Conservation (phyloP, 2,888 invertebrate species). For the Cataglyphis albicans region DNA sequence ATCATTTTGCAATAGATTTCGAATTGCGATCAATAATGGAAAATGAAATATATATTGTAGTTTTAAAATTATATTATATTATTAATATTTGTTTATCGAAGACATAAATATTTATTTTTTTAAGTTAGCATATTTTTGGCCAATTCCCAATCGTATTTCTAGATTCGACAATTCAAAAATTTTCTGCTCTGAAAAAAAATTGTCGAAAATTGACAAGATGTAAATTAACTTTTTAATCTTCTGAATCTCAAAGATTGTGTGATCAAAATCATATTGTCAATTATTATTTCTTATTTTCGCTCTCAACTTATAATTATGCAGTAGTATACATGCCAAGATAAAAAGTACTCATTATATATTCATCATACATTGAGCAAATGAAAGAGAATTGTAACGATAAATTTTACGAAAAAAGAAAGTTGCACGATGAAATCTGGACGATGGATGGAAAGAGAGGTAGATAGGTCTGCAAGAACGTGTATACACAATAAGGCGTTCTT, state of each 20-base stretch:
- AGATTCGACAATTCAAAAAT: not conserved
- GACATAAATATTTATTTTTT: not conserved
- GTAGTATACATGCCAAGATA: not conserved
- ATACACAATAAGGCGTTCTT: slow-evolving; percentile 48
- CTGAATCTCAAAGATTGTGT: not conserved
- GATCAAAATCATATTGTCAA: not conserved
- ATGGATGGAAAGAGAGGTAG: not conserved
- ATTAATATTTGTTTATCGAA: not conserved
- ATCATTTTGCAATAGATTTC: too few species aligned
- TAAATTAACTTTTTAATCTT: not conserved
- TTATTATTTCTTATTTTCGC: not conserved
- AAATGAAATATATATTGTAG: not conserved
- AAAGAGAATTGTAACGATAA: not conserved
- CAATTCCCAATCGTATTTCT: not conserved
- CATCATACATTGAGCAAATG: not conserved
- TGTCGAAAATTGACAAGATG: too few species aligned
- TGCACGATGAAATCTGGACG: not conserved
- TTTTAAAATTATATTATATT: not conserved
- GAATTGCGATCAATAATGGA: too few species aligned
- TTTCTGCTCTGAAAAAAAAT: not conserved
- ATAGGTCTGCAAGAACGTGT: slow-evolving; percentile 28
- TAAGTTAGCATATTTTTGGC: not conserved
- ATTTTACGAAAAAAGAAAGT: not conserved
- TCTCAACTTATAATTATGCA: not conserved
- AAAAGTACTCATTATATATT: not conserved